These are phyloP conservation scores for Panthera uncia DNA, from an alignment of 2,113 vertebrate species.

Conservation along the genomic window DNA sequence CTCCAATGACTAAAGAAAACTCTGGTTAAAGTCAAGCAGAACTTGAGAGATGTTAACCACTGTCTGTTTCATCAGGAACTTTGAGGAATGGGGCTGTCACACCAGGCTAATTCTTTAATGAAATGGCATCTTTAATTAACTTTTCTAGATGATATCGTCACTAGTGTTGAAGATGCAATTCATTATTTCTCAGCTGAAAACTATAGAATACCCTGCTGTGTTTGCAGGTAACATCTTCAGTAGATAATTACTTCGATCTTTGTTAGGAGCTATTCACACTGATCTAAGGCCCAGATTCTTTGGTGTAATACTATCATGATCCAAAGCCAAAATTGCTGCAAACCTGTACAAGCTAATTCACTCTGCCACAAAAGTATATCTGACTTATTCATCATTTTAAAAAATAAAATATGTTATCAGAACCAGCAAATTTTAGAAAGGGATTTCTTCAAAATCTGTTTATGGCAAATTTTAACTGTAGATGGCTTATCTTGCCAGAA, in stretches of 20 bases:
- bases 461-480: not conserved
- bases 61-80: not conserved
- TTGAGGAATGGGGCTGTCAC: constrained; percentile 14
- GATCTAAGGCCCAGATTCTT: not conserved
- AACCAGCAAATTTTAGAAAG: not conserved
- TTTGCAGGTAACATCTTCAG: not conserved
- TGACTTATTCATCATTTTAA: not conserved
- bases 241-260: not conserved
- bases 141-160: constrained; percentile 39
- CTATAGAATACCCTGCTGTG: not conserved
- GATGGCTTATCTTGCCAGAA: not conserved
- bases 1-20: not conserved
- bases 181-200: constrained; percentile 20
- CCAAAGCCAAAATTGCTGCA: not conserved
- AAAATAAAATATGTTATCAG: not conserved
- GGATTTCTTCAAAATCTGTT: not conserved
- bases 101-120: constrained; percentile 39
- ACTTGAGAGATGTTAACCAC: not conserved
- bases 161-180: constrained; percentile 54
- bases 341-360: not conserved
- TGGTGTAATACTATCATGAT: not conserved
- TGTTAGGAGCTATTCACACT: not conserved
- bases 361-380: not conserved
- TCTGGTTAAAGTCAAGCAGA: not conserved
- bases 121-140: constrained; percentile 67